A percentile compares a stretch with the other conserved stretches of the same genome.
These are phyloP conservation scores for Palaemon carinicauda DNA, from an alignment of 1,140 invertebrate species.

Conservation along the genomic window DNA sequence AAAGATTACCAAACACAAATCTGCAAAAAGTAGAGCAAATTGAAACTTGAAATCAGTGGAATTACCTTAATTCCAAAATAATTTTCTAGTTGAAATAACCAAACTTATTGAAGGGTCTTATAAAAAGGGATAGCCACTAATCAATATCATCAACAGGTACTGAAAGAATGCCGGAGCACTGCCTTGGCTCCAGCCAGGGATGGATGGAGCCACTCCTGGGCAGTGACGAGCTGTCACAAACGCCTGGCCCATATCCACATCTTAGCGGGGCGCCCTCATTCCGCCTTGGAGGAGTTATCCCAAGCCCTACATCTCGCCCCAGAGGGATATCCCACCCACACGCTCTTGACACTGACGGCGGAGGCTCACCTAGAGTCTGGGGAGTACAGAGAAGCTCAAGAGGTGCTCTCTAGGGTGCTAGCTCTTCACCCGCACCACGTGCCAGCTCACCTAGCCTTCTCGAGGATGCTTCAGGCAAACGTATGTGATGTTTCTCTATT, in stretches of 20 bases:
- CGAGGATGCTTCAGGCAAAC: slow-evolving; percentile 86
- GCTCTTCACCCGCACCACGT: slow-evolving; percentile 84
- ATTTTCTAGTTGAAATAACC: too few relatives aligned
- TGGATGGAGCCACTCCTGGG: slow-evolving; percentile 50
- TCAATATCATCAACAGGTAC: slow-evolving; percentile 14
- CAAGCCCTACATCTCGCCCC: slow-evolving; percentile 39
- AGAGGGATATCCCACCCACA: slow-evolving; percentile 45
- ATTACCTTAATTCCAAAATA: too few relatives aligned
- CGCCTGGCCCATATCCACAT: slow-evolving; percentile 46
- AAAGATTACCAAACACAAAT: too few relatives aligned
- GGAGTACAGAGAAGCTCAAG: slow-evolving; percentile 82
- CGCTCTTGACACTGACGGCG: slow-evolving; percentile 84
- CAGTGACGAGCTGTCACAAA: slow-evolving; percentile 53
- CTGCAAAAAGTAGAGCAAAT: too few relatives aligned
- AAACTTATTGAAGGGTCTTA: too few relatives aligned
- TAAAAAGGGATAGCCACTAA: too few relatives aligned
- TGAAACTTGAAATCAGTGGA: too few relatives aligned
- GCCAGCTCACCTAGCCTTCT: slow-evolving; percentile 88
- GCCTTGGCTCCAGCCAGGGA: slow-evolving; percentile 52
- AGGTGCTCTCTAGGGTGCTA: slow-evolving; percentile 82
- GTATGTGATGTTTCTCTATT: slow-evolving; percentile 70
- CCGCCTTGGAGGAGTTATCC: slow-evolving; percentile 32
- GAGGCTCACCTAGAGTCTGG: slow-evolving; percentile 84
- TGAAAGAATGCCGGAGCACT: slow-evolving; percentile 45
- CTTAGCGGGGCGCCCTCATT: slow-evolving; percentile 29